phyloP scores from a whole-genome alignment of 2,888 invertebrate species.

The Tolmerus cingulatus region DNA sequence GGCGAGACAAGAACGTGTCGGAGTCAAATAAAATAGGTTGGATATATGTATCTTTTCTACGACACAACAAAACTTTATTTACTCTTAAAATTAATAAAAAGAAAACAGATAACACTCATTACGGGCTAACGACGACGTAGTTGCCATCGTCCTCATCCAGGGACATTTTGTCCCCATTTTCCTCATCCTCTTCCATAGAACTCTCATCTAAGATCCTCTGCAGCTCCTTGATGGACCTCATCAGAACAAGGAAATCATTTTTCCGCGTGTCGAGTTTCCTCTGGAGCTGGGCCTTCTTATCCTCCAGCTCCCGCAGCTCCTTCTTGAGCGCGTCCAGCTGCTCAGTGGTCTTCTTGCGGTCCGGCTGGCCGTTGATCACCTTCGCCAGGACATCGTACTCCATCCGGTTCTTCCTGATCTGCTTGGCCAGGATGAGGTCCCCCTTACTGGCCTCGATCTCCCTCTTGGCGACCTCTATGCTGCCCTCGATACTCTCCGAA shows the following conservation, averaged over 20 bases:
- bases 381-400: conserved; percentile 94
- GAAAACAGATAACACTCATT: not conserved
- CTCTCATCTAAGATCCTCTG: conserved; percentile 81
- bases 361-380: conserved; percentile 89
- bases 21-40: too few species aligned
- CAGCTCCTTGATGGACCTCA: conserved; percentile 85
- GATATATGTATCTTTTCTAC: not conserved
- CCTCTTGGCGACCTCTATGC: conserved; percentile 80
- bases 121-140: not conserved
- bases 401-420: conserved; percentile 86
- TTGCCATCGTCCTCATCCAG: not conserved
- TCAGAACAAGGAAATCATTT: conserved; percentile 89
- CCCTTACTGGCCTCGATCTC: conserved; percentile 84
- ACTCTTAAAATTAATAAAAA: not conserved
- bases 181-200: conserved; percentile 65
- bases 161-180: conserved; percentile 47
- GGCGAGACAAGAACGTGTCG: too few species aligned
- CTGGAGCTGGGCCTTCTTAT: conserved; percentile 76
- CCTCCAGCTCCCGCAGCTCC: conserved; percentile 75
- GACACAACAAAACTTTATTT: not conserved
- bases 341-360: conserved; percentile 79
- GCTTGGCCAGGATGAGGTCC: conserved; percentile 82
- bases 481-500: conserved; percentile 78
- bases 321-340: conserved; percentile 74
- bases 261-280: conserved; percentile 81